Evolutionary conservation across 2,888 invertebrate genomes (phyloP), one percentile per base, ranked within the genome.

Genomic region (Idaea aversata): DNA sequence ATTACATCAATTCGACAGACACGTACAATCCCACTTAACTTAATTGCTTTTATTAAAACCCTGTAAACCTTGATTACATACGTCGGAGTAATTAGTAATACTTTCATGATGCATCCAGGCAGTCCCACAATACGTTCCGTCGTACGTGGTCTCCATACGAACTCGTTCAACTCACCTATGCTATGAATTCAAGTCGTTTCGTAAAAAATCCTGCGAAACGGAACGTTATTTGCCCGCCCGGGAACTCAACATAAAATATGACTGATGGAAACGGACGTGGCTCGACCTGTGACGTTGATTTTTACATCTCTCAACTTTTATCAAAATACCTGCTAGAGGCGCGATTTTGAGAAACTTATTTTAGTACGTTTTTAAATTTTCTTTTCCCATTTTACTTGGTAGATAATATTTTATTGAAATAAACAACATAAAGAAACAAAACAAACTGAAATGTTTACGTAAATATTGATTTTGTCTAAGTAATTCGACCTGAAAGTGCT

Each of bases 61-160:
- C 13, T 34, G 16, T 62, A 47, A 60, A 61, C 61, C 61, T 64
- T 25, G 61, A 57, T 62, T 62, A 65, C 65, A 66, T 63, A 65
- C 63, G 65, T 65, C 59, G 57, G 38, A 63, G 57, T 63, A 67
- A 69, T 69, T 69, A 69, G 58, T 69, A 69, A 64, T 16, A 63
- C 65, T 64, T 64, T 60, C 57, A 57, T 35, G 63, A 65, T 67
- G 67, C 70, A 67, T 67, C 67, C 59, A 61, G 61, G 57, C 63
- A 6, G 34, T 59, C 34, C 59, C 59, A 63, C 66, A 59, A 66
- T 70, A 69, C 67, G 64, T 70, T 67, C 62, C 64, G 63, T 25
- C 65, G 69, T 69, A 72, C 72, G 72, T 72, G 72, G 66, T 59
- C 58, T 65, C 62, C 67, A 72, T 72, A 70, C 69, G 60, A 71